Base-by-base conservation (phyloP, 1,140 invertebrate species). In the Gryon sp. region DNA sequence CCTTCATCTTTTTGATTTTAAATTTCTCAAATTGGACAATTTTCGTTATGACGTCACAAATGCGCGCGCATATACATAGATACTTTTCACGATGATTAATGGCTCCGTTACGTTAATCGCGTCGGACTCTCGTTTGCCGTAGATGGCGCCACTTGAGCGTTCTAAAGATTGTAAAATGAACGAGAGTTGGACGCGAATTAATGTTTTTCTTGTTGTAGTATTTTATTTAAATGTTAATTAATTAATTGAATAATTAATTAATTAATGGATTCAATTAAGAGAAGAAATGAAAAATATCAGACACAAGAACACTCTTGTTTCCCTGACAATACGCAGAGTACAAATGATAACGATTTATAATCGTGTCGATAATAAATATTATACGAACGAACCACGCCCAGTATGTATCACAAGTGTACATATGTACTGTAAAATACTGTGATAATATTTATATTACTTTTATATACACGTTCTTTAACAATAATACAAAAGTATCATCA, bases 351-450 rank as follows among this genome's bases (percentile, higher is more conserved):
- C 62, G 59, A 76, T 76, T 74, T 36, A 63, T 34, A 74, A 79
- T 80, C 66, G 60, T 78, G 76, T 75, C 41, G 45, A 70, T 70
- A n/a, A n/a, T n/a, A 63, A 73, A 79, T 73, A 40, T 72, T 76
- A 73, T 76, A 70, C 57, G 63, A 79, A 70, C 28, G 57, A 76
- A 73, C 57, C 68, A 74, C 78, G 68, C 63, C 78, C 68, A 79
- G 69, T 79, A 83, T 84, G 80, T 85, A 83, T 83, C 82, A 86
- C 84, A 82, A 80, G 78, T 87, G 85, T 86, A 87, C 83, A 86
- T 87, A 87, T 82, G 79, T 82, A 86, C 80, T 86, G 85, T 87
- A 87, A 86, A 86, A 86, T 87, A 87, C 86, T 87, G 86, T 87
- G 86, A 87, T 87, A 86, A 86, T 87, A 87, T 86, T 87, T 87